Evolutionary conservation across 2,888 invertebrate species (phyloP), one percentile per base, ranked within the genome.

Genomic region (Halocaridina rubra): DNA sequence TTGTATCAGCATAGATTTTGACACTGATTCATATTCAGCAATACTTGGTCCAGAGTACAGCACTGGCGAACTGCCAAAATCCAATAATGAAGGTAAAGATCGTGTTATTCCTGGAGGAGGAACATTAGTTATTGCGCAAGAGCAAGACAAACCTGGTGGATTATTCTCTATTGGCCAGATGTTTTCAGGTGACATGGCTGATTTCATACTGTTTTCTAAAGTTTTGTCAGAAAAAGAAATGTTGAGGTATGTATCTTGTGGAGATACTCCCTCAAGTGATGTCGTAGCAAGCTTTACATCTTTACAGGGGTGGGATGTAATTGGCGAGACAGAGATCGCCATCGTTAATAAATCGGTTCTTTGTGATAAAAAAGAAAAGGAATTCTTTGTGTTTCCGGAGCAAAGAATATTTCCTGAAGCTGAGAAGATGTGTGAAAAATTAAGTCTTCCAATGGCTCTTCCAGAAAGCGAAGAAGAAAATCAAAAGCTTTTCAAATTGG

Each of bases 381-480:
- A 69, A 16, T 69, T 69, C 69, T 30, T 69, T 29, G 69, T 69
- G 0, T 30, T 69, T 5, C 69, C 69, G n/a, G 69, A 69, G 69
- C 69, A 69, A 7, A 69, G 69, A 30, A 69, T 30, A 8, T 69
- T 69, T n/a, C n/a, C 22, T 3, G 69, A 69, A n/a, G 32, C 69
- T 8, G 29, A 69, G 19, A 69, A 24, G 29, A 69, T 69, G 69
- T 69, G 69, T 24, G 69, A 69, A 8, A 69, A 69, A 30, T n/a
- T 69, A 4, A 69, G 69, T 5, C 19, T 69, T 13, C 69, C 69
- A 3, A 69, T 69, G 69, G 69, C 69, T 29, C 29, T 69, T 10
- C 69, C 69, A n/a, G 69, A 69, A n/a, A 69, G 69, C 10, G 69
- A 69, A 30, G 69, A 69, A 30, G 69, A 69, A 30, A 69, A 69